Evolutionary conservation across 2,888 invertebrate species (phyloP).

Genomic region (Drosophila tanythrix): DNA sequence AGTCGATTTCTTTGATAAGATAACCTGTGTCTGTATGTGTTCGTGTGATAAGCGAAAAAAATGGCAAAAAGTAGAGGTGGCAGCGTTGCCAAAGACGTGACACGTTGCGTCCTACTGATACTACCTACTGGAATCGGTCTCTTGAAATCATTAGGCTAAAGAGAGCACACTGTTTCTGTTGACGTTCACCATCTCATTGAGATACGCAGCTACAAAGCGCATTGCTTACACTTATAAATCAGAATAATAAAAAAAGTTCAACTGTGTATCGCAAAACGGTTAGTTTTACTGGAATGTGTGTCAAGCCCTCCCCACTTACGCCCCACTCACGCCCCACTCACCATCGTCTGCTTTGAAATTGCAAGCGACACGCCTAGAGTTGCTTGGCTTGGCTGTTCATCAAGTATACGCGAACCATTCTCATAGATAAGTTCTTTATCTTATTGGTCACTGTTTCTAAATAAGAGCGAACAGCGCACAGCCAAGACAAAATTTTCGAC

Average conservation of each 20-base stretch:
- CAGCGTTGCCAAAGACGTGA: not conserved
- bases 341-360: not conserved
- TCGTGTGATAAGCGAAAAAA: slow-evolving; percentile 20
- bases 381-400: slow-evolving; percentile 20
- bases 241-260: not conserved
- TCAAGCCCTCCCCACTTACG: not conserved
- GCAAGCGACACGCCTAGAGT: slow-evolving; percentile 4
- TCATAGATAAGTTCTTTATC: slow-evolving; percentile 41
- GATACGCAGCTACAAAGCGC: not conserved
- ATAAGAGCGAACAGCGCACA: slow-evolving; percentile 3
- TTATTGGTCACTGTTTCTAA: slow-evolving; percentile 28
- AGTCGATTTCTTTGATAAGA: slow-evolving; percentile 63
- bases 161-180: not conserved
- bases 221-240: not conserved
- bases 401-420: slow-evolving; percentile 42
- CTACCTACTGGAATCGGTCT: not conserved
- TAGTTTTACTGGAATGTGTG: not conserved
- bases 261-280: not conserved
- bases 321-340: not conserved
- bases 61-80: slow-evolving; percentile 13
- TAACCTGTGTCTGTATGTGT: slow-evolving; percentile 27
- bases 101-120: not conserved
- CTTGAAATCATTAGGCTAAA: not conserved
- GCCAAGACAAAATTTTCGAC: not conserved
- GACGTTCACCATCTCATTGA: not conserved